Conservation (phyloP, 92 coral and sea anemone genomes). For the Parazoanthus atlanticus region DNA sequence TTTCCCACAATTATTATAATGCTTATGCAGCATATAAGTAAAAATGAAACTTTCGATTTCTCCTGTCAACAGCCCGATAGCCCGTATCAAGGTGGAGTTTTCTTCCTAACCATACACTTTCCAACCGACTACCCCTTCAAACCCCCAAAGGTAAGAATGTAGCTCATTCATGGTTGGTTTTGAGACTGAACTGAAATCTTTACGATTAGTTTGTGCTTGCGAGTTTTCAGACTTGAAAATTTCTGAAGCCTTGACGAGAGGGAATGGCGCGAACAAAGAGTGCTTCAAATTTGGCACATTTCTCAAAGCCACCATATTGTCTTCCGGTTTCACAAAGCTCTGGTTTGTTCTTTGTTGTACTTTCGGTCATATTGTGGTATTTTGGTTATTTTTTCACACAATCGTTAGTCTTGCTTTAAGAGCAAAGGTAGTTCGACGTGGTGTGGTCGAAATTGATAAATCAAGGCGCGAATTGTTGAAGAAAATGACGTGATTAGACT, state of each 20-base stretch:
- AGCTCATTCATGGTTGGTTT: neutral
- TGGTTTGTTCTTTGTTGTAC: slow-evolving; percentile 39
- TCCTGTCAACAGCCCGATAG: slow-evolving; percentile 89
- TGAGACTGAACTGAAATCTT: neutral
- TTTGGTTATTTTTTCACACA: neutral
- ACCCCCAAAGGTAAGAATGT: slow-evolving; percentile 96
- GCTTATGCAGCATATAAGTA: neutral
- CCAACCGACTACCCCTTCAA: slow-evolving; percentile 99
- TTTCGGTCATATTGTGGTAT: neutral
- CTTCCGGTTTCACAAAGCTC: slow-evolving; percentile 32
- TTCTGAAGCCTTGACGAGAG: slow-evolving; percentile 31
- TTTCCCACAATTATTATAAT: slow-evolving; percentile 14
- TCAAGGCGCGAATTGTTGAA: neutral
- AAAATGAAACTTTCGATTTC: slow-evolving; percentile 42
- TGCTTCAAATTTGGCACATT: slow-evolving; percentile 39
- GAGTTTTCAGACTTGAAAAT: neutral
- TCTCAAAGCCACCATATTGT: slow-evolving; percentile 9
- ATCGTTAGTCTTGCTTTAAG: neutral
- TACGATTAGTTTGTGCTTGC: neutral
- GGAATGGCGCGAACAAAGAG: slow-evolving; percentile 48
- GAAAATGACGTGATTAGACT: slow-evolving; percentile 23
- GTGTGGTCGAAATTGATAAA: neutral
- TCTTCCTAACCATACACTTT: slow-evolving; percentile 97
- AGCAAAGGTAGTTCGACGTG: neutral
- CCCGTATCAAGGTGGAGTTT: slow-evolving; percentile 99